Evolutionary conservation across 2,888 invertebrate genomes (phyloP).

Genomic region (Megalurothrips usitatus): DNA sequence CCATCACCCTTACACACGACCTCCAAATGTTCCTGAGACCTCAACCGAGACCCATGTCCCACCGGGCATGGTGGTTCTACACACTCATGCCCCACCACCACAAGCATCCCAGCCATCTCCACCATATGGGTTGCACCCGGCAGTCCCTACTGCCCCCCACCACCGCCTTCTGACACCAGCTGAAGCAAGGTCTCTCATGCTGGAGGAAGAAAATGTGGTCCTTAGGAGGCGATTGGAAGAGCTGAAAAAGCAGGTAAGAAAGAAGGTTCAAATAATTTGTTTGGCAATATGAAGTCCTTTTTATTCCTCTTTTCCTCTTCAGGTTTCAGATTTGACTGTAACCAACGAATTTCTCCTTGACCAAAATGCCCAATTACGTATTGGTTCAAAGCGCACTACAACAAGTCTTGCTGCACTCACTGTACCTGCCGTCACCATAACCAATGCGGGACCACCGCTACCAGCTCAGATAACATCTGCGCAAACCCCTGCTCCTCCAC

Average conservation of each 20-base stretch:
- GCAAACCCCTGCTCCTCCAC: conserved; percentile 48
- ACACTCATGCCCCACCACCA: conserved; percentile 25
- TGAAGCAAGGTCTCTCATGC: conserved; percentile 45
- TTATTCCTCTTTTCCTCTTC: conserved; percentile 41
- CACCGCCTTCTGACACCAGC: conserved; percentile 33
- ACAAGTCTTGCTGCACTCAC: conserved; percentile 54
- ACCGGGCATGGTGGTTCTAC: background rate
- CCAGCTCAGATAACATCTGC: conserved; percentile 42
- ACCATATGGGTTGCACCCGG: conserved; percentile 44
- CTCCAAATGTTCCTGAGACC: background rate
- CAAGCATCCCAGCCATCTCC: conserved; percentile 33
- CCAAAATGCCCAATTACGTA: conserved; percentile 67
- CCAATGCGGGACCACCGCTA: conserved; percentile 50
- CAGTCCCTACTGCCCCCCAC: conserved; percentile 43
- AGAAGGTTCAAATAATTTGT: conserved; percentile 35
- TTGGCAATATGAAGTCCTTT: background rate
- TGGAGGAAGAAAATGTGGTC: conserved; percentile 64
- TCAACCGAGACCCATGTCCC: background rate
- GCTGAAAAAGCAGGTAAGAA: conserved; percentile 60
- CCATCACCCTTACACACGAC: background rate
- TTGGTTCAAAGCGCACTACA: conserved; percentile 54
- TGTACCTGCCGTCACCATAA: conserved; percentile 58
- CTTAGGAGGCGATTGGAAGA: conserved; percentile 64
- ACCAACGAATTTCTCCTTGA: conserved; percentile 74
- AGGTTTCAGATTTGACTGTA: conserved; percentile 64